Percentiles rank a stretch among this genome's conserved stretches.
Evolutionary conservation across 30 jellyfish, hydroid and myxozoan genomes (phyloP).

Genomic region (Hydractinia symbiolongicarpus): DNA sequence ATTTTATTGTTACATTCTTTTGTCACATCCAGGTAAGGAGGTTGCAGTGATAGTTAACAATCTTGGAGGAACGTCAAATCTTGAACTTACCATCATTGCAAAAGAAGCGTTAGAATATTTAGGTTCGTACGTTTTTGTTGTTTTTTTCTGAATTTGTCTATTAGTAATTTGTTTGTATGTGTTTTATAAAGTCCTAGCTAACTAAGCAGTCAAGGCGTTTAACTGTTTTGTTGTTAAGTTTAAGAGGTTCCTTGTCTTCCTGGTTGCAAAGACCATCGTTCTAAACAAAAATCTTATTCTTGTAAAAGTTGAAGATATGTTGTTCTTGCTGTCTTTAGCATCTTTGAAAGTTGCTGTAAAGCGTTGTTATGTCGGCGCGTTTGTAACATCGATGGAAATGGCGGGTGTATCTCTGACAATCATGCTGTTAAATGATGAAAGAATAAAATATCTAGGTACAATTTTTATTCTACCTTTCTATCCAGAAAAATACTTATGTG

Average conservation of each 20-base stretch:
- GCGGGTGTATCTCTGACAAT: constrained; percentile 90
- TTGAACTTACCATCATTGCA: constrained; percentile 66
- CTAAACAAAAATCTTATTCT: background rate
- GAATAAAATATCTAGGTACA: constrained; percentile 38
- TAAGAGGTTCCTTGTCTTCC: too few species aligned
- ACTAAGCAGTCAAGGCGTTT: background rate
- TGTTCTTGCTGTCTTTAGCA: background rate
- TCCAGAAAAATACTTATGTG: too few species aligned
- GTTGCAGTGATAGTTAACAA: constrained; percentile 51
- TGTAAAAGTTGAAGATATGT: background rate
- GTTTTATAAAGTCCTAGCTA: background rate
- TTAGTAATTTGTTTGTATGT: background rate
- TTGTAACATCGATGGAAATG: constrained; percentile 92
- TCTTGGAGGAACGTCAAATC: constrained; percentile 89
- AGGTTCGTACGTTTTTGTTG: constrained; percentile 14
- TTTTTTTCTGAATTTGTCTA: background rate
- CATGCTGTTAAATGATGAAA: constrained; percentile 33
- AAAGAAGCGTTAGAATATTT: constrained; percentile 53
- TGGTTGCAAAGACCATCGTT: background rate
- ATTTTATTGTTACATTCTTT: background rate
- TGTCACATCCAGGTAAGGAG: background rate
- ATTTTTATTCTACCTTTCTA: background rate
- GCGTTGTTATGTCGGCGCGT: constrained; percentile 65
- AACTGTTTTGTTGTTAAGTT: background rate
- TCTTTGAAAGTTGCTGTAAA: background rate